Conservation (phyloP, 35 echinoderm and acorn worm species). For the Heliocidaris tuberculata region DNA sequence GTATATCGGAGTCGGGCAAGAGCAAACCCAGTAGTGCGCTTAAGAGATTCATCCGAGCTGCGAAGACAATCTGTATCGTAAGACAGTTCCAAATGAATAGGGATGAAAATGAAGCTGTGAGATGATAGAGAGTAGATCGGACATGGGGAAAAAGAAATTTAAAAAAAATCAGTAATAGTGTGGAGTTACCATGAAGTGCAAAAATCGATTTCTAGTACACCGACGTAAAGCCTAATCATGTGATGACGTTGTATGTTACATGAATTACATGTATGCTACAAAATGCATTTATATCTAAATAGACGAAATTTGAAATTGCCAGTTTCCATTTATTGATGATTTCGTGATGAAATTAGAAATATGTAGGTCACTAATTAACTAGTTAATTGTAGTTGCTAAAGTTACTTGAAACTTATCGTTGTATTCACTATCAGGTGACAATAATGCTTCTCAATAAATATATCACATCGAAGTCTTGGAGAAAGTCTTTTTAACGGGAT, state of each 20-base stretch:
- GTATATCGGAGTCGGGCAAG: not conserved
- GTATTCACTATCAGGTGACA: too few species aligned
- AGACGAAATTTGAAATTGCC: not conserved
- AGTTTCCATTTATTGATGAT: not conserved
- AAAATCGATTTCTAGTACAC: not conserved
- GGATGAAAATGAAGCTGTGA: not conserved
- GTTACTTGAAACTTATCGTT: too few species aligned
- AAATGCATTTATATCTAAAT: not conserved
- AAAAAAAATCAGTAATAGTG: not conserved
- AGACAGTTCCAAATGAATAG: constrained; percentile 51
- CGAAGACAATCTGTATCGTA: constrained; percentile 52
- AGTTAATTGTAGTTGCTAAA: too few species aligned
- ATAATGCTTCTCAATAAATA: too few species aligned
- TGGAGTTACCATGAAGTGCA: not conserved
- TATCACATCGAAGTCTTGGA: too few species aligned
- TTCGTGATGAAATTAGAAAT: too few species aligned
- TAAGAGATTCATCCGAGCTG: constrained; percentile 48
- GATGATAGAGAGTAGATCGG: not conserved
- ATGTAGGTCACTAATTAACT: too few species aligned
- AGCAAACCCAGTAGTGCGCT: constrained; percentile 30
- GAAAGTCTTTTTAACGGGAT: too few species aligned
- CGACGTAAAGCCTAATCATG: not conserved
- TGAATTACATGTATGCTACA: not conserved
- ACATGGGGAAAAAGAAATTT: not conserved
- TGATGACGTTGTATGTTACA: too few species aligned